Percentiles rank a stretch among this genome's conserved stretches.
phyloP scores from a whole-genome alignment of 2,113 vertebrate genomes.

The Azemiops feae region DNA sequence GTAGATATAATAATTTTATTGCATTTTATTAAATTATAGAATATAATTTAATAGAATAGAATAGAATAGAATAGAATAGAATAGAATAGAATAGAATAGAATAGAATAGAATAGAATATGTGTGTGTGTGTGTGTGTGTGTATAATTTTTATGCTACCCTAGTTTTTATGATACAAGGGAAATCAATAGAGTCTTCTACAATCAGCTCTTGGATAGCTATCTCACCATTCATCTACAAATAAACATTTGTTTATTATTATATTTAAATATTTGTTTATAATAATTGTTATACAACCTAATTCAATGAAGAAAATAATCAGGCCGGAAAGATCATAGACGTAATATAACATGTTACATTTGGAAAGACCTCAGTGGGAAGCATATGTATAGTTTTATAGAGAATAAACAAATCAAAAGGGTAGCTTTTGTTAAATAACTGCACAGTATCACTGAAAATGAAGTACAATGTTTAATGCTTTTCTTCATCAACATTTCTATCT shows the following conservation, averaged over 20 bases:
- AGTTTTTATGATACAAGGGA: neutral
- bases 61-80: too few relatives aligned
- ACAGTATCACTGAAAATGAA: constrained; percentile 33
- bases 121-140: too few relatives aligned
- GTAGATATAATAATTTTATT: neutral
- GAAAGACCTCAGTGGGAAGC: neutral
- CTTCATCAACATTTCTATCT: constrained; percentile 28
- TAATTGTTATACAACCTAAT: neutral
- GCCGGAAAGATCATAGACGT: neutral
- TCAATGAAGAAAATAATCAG: neutral
- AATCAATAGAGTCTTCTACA: neutral
- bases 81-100: too few relatives aligned
- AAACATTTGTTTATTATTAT: neutral
- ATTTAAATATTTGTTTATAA: neutral
- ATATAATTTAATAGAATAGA: too few relatives aligned
- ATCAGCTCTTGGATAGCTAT: neutral
- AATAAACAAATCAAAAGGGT: constrained; percentile 53
- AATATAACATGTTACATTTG: neutral
- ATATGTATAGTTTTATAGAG: constrained; percentile 55
- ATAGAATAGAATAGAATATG: too few relatives aligned
- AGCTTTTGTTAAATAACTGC: constrained; percentile 58
- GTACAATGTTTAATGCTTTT: constrained; percentile 54
- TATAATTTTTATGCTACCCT: neutral
- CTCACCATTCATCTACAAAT: neutral
- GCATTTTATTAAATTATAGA: too few relatives aligned